phyloP scores from a whole-genome alignment of 2,113 vertebrate species.

The Trachemys scripta region DNA sequence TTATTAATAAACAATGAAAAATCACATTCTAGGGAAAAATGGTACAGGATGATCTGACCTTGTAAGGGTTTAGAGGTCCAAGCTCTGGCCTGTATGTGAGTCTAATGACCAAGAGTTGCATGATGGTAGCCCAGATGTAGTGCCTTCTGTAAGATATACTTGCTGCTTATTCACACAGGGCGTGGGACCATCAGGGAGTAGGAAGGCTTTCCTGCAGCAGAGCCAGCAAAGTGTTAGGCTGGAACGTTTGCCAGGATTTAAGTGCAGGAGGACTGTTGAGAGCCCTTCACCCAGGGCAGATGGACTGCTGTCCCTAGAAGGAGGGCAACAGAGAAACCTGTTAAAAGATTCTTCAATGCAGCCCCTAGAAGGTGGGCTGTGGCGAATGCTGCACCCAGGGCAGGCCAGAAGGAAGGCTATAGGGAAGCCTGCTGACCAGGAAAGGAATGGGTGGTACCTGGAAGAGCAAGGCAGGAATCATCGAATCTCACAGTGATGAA shows the following conservation, averaged over 20 bases:
- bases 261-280: neutral
- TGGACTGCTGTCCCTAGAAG: neutral
- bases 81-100: neutral
- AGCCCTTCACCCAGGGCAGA: neutral
- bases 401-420: neutral
- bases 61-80: neutral
- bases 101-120: accelerated
- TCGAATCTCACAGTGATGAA: neutral
- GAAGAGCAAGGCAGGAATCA: neutral
- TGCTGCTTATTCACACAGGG: neutral
- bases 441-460: neutral
- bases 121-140: accelerated
- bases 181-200: neutral
- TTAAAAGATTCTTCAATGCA: neutral
- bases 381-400: neutral
- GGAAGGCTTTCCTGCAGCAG: neutral
- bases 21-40: neutral
- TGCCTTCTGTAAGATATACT: neutral
- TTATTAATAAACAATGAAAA: neutral
- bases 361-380: neutral
- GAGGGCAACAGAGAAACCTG: neutral
- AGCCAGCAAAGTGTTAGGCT: neutral
- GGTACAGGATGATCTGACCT: neutral
- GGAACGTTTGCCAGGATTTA: neutral
- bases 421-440: neutral